phyloP scores from a whole-genome alignment of 2,888 invertebrate species.

The Lycia hirtaria region DNA sequence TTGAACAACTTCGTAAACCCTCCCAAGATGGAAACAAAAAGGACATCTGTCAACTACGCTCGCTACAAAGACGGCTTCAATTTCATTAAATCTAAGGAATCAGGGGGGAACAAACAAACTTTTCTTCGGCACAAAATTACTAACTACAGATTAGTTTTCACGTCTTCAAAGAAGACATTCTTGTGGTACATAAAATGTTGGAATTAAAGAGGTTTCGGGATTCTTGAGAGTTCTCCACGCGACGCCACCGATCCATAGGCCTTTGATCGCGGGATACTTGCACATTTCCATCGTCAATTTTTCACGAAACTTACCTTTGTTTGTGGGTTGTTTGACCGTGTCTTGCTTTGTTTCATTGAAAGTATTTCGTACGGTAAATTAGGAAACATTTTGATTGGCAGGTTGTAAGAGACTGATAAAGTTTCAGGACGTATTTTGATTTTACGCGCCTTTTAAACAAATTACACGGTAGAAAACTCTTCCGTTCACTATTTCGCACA shows the following conservation, averaged over 20 bases:
- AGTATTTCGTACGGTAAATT: slow-evolving; percentile 60
- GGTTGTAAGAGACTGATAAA: slow-evolving; percentile 49
- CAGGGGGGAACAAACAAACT: slow-evolving; percentile 59
- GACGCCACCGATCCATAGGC: slow-evolving; percentile 55
- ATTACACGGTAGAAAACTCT: slow-evolving; percentile 42
- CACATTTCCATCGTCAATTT: slow-evolving; percentile 64
- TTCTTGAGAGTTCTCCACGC: slow-evolving; percentile 50
- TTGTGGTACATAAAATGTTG: slow-evolving; percentile 72
- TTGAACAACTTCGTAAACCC: slow-evolving; percentile 42
- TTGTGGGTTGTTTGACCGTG: slow-evolving; percentile 60
- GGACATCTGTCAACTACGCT: slow-evolving; percentile 63
- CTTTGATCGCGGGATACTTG: slow-evolving; percentile 73
- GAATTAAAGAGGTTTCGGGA: slow-evolving; percentile 56
- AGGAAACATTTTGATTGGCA: slow-evolving; percentile 61
- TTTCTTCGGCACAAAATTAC: slow-evolving; percentile 60
- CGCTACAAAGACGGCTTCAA: slow-evolving; percentile 56
- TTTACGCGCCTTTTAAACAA: slow-evolving; percentile 54
- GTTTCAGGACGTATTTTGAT: slow-evolving; percentile 51
- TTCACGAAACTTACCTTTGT: slow-evolving; percentile 62
- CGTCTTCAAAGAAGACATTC: slow-evolving; percentile 77
- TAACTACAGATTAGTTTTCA: slow-evolving; percentile 77
- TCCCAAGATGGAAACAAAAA: slow-evolving; percentile 44
- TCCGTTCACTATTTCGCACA: slow-evolving; percentile 16
- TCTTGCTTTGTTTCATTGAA: slow-evolving; percentile 58
- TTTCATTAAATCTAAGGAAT: slow-evolving; percentile 64